Base-by-base conservation (phyloP, 92 coral and sea anemone genomes). In the Epizoanthus stellaris region DNA sequence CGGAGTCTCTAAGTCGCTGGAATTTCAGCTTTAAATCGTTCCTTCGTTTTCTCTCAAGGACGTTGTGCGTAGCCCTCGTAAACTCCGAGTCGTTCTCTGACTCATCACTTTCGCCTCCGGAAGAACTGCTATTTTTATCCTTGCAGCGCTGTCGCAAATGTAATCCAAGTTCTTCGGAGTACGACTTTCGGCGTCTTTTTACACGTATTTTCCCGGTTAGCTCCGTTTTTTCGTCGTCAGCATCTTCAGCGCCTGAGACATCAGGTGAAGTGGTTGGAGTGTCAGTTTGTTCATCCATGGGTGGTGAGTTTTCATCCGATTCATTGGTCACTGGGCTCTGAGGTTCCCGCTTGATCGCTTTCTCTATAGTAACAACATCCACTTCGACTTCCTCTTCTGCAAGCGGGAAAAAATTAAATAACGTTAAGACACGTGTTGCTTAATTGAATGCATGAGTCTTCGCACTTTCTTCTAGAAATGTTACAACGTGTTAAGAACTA, bases 381-480 rank as follows among this genome's bases (percentile, higher is more conserved):
- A 95, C 95, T 86, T 95, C 99, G 20, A 94, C 98, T 81, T 96
- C 98, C 92, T 97, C 99, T 76, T 95, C 98, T 95, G 89, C 93
- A 91, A 82, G 68, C 77, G 82, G 90, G 86, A 73, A 85, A 86
- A 81, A 69, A 80, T 72, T 80, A 80, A 77, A 88, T 85, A 80
- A 80, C 80, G 83, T 63, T 63, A 79, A 60, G 38, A 79, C 83
- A 79, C 83, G 83, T 75, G 80, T 68, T 83, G 13, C 12, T n/a
- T 53, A 63, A 58, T 49, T 71, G 70, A 34, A 49, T 21, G 38
- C 70, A 8, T 16, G 57, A 15, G 23, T 57, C 59, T 17, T 40
- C 14, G 21, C 10, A 79, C 64, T 63, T 5, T 17, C 43, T 62
- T 13, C 11, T 19, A 58, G 60, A 36, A 59, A 21, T 39, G 21